Evolutionary conservation across 2,113 vertebrate species (phyloP).

Genomic region (Psilopsiagon aymara): DNA sequence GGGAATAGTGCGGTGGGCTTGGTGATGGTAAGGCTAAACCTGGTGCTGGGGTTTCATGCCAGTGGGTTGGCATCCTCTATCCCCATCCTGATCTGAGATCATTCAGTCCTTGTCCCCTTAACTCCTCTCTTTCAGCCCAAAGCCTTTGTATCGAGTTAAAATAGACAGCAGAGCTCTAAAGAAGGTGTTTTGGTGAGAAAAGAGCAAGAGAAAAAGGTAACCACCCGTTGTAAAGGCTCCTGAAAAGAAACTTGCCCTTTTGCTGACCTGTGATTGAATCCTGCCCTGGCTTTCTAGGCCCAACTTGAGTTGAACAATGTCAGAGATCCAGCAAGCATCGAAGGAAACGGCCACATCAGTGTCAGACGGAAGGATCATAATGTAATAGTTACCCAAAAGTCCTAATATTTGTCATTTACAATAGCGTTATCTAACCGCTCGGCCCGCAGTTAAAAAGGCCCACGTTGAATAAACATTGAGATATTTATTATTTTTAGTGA

Average conservation of each 20-base stretch:
- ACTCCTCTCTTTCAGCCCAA: not conserved
- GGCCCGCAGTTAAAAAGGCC: conserved; percentile 78
- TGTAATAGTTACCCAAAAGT: conserved; percentile 70
- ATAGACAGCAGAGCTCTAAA: not conserved
- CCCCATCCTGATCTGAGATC: not conserved
- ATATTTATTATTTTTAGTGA: conserved; percentile 84
- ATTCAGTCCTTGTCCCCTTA: rapidly evolving
- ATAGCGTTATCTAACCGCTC: conserved; percentile 76
- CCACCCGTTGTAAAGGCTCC: not conserved
- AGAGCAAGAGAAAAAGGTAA: not conserved
- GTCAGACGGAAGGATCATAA: conserved; percentile 78
- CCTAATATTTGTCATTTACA: conserved; percentile 81
- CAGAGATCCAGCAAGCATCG: conserved; percentile 39
- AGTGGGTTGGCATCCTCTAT: not conserved
- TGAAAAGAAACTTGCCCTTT: conserved; percentile 31
- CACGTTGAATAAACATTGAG: conserved; percentile 80
- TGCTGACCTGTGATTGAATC: conserved; percentile 46
- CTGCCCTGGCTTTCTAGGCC: conserved; percentile 17
- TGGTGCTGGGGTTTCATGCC: not conserved
- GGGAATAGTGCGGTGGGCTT: not conserved
- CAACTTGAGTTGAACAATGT: conserved; percentile 38
- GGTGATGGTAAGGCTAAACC: not conserved
- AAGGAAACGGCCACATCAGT: conserved; percentile 65
- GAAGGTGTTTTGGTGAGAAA: not conserved
- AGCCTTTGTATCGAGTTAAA: not conserved